Evolutionary conservation across 2,797 vertebrate species (phyloP).

Genomic region (Emys orbicularis): DNA sequence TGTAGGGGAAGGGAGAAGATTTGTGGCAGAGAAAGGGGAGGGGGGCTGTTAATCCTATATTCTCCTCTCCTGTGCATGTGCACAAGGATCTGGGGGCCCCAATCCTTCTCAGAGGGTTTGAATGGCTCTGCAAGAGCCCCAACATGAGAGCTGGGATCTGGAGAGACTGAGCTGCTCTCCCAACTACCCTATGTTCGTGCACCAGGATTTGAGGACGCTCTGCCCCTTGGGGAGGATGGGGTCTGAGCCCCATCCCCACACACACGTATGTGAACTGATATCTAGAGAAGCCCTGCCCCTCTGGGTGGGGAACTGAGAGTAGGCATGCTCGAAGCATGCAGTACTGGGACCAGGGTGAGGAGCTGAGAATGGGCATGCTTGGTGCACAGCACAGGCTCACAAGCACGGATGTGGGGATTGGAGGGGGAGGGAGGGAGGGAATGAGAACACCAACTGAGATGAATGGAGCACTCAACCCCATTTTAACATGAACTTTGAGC

Average conservation of each 20-base stretch:
- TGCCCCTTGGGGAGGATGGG: neutral
- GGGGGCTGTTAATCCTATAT: neutral
- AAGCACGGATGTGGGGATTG: neutral
- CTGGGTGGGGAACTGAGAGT: neutral
- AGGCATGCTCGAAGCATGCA: neutral
- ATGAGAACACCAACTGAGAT: neutral
- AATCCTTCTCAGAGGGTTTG: neutral
- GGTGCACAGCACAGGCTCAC: neutral
- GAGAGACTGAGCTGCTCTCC: neutral
- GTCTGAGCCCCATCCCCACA: neutral
- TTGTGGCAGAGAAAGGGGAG: neutral
- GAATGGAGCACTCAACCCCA: neutral
- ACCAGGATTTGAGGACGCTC: neutral
- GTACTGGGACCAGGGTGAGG: neutral
- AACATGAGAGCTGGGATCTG: neutral
- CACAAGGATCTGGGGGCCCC: neutral
- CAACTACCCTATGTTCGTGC: neutral
- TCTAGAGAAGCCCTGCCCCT: neutral
- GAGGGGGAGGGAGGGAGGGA: neutral
- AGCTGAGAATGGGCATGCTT: neutral
- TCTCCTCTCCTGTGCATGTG: neutral
- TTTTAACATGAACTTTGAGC: rapidly evolving
- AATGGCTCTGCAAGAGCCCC: neutral
- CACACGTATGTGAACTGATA: neutral
- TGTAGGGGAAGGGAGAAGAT: no score